These are phyloP conservation scores for Anseranas semipalmata DNA, from an alignment of 2,113 vertebrate species.

Conservation along the genomic window DNA sequence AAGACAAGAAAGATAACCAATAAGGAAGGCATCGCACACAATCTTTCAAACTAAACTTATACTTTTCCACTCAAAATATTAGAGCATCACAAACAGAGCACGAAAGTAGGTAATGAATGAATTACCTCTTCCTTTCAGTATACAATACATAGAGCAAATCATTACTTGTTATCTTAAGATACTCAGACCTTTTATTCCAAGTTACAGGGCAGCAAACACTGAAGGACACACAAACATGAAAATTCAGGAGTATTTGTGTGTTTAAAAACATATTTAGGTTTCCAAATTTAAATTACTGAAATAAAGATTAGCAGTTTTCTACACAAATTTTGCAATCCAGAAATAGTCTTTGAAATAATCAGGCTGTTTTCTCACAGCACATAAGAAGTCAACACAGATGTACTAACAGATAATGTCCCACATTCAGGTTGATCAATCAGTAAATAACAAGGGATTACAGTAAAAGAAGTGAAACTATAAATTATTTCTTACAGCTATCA, in stretches of 20 bases:
- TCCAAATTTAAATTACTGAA: neutral
- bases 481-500: neutral
- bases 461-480: neutral
- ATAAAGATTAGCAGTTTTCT: neutral
- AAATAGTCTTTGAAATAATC: neutral
- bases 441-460: neutral
- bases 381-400: neutral
- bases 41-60: neutral
- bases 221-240: neutral
- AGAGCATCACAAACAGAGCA: neutral
- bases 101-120: neutral
- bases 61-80: neutral
- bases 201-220: neutral
- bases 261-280: neutral
- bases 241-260: neutral
- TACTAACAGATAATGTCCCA: neutral
- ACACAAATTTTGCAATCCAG: neutral
- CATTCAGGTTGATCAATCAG: neutral
- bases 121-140: neutral
- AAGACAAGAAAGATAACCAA: neutral
- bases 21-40: neutral
- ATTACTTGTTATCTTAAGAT: neutral
- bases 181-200: neutral
- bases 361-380: neutral
- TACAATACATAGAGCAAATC: neutral